These are phyloP conservation scores for Spilosoma lubricipeda DNA, from an alignment of 2,888 invertebrate species.

Conservation along the genomic window DNA sequence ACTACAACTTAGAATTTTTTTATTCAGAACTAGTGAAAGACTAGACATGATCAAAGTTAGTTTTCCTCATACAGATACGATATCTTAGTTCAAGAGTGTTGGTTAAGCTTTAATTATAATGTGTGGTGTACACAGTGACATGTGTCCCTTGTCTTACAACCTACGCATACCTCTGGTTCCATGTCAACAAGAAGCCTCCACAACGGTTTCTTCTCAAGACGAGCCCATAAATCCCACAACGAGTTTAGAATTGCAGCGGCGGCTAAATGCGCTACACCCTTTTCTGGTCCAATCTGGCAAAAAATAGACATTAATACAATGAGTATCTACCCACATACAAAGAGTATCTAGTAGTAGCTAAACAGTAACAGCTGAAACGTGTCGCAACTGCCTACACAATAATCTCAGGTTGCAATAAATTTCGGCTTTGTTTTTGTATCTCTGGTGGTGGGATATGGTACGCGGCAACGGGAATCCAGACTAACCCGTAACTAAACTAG, in stretches of 20 bases:
- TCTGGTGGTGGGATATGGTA: too few species aligned
- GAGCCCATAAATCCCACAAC: conserved; percentile 97
- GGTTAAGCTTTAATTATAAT: too few species aligned
- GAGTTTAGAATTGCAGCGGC: conserved; percentile 96
- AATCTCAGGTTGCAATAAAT: not conserved
- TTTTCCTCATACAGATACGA: too few species aligned
- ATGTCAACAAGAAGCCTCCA: conserved; percentile 95
- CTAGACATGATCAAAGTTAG: too few species aligned
- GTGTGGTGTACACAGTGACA: not conserved
- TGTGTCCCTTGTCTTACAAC: not conserved
- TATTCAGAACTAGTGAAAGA: too few species aligned
- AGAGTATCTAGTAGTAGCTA: not conserved
- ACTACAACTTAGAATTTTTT: too few species aligned
- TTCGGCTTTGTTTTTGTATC: not conserved
- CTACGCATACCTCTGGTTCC: conserved; percentile 89
- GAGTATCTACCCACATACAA: not conserved
- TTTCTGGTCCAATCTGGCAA: conserved; percentile 94
- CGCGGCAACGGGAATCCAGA: too few species aligned
- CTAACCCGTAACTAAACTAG: too few species aligned
- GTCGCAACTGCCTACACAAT: not conserved
- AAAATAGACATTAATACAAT: not conserved
- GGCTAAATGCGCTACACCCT: conserved; percentile 95
- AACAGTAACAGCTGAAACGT: not conserved
- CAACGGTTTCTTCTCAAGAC: conserved; percentile 93
- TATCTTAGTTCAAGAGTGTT: too few species aligned